Evolutionary conservation across 2,113 vertebrate species (phyloP), one percentile per base, ranked within the genome.

Genomic region (Rhinichthys klamathensis): DNA sequence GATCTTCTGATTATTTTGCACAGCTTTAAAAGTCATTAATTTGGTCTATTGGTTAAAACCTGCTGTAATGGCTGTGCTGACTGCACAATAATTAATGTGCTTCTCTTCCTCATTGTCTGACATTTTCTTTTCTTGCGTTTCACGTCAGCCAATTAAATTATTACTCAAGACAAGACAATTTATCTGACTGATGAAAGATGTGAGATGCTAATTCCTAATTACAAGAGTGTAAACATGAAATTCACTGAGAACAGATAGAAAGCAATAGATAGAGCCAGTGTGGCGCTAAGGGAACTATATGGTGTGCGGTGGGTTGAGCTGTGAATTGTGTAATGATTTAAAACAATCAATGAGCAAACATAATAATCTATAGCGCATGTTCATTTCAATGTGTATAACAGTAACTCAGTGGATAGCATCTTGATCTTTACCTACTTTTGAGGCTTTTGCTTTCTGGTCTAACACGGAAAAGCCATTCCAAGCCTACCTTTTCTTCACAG

Each of bases 151-250:
- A 86, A 87, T 85, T 76, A 84, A 91, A 90, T 86, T 7, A 91
- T 85, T 83, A 46, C 87, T 87, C 35, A 73, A 86, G 44, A 83
- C 89, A 92, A 88, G 87, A 88, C 87, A 90, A 88, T 92, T 90
- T 89, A 91, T 92, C 89, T 91, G 35, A 4, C 63, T 89, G 91
- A 91, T 90, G 87, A 84, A 92, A 90, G 88, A 88, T 90, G 86
- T 84, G 87, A 88, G 87, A 89, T 77, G 83, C 84, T 84, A 87
- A 90, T 89, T 90, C 90, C 84, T 90, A 92, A 93, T 93, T 91
- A 90, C 86, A 89, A 88, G 44, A 85, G 84, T 91, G 83, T 92
- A 92, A 92, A 90, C 87, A 84, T 85, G 87, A 90, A 88, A 91
- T 83, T 89, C 76, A 76, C 85, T 15, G 70, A 0, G n/a, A 27